phyloP scores from a whole-genome alignment of 2,888 invertebrate species.

The Drosophila pegasa region DNA sequence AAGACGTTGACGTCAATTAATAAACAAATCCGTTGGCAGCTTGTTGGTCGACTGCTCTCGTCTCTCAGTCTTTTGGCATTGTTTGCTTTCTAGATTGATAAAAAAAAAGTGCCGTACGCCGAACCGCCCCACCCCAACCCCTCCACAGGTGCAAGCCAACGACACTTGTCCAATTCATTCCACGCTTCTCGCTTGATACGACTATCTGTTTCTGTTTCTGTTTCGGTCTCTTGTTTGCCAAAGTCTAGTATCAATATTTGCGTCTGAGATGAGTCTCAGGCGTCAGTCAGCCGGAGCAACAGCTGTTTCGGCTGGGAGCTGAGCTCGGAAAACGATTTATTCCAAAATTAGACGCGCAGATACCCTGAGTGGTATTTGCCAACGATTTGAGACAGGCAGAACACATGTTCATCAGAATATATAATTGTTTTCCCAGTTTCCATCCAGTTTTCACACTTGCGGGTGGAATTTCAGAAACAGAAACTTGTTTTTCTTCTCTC shows the following conservation, averaged over 20 bases:
- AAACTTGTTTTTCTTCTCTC: not conserved
- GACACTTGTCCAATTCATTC: not conserved
- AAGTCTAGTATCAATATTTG: slow-evolving; percentile 40
- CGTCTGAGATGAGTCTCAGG: slow-evolving; percentile 29
- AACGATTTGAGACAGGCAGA: not conserved
- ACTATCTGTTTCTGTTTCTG: slow-evolving; percentile 31
- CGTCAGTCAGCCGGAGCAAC: slow-evolving; percentile 9
- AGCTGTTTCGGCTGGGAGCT: slow-evolving; percentile 18
- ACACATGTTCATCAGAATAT: not conserved
- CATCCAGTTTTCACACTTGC: slow-evolving; percentile 5
- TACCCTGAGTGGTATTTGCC: not conserved
- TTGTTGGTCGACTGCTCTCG: slow-evolving; percentile 18
- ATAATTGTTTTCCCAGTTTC: not conserved
- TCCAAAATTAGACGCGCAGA: not conserved
- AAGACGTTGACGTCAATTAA: slow-evolving; percentile 55
- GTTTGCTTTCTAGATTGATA: slow-evolving; percentile 45
- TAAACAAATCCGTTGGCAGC: slow-evolving; percentile 41
- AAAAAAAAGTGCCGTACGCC: slow-evolving; percentile 14
- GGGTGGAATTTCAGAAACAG: not conserved
- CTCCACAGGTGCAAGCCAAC: not conserved
- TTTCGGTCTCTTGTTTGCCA: slow-evolving; percentile 33
- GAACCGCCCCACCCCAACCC: too few relatives aligned
- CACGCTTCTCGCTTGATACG: slow-evolving; percentile 2
- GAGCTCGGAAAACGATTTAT: not conserved
- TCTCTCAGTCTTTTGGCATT: slow-evolving; percentile 24